Conservation (phyloP, 1,140 invertebrate species). For the Caenorhabditis inopinata region DNA sequence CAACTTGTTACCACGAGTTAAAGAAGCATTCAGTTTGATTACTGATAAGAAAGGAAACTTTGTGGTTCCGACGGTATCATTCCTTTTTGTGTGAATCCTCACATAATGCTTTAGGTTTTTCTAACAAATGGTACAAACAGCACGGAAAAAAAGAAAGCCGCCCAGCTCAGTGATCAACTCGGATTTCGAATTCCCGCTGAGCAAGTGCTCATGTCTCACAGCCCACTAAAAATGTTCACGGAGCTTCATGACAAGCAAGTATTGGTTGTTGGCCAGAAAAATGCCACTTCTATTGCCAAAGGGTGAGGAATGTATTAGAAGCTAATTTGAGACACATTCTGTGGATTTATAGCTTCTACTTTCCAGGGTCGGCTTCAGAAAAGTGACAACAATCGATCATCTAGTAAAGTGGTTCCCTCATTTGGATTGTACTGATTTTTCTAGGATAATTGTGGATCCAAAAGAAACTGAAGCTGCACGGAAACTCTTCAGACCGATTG, state of each 20-base stretch:
- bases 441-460: slow-evolving; percentile 61
- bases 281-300: slow-evolving; percentile 72
- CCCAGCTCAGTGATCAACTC: slow-evolving; percentile 41
- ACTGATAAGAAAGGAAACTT: slow-evolving; percentile 66
- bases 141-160: slow-evolving; percentile 45
- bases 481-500: slow-evolving; percentile 39
- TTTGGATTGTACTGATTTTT: slow-evolving; percentile 75
- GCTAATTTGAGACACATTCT: too few relatives aligned
- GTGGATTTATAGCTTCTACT: too few relatives aligned
- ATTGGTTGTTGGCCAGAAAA: slow-evolving; percentile 75
- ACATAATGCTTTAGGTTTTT: slow-evolving; percentile 41
- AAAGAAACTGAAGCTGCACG: slow-evolving; percentile 62
- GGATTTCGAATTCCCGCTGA: slow-evolving; percentile 65
- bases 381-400: slow-evolving; percentile 73
- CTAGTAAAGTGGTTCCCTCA: slow-evolving; percentile 73
- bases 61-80: slow-evolving; percentile 41
- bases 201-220: slow-evolving; percentile 76
- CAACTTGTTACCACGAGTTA: slow-evolving; percentile 72
- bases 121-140: slow-evolving; percentile 50
- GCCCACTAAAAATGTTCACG: slow-evolving; percentile 73
- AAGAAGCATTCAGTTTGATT: slow-evolving; percentile 71
- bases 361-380: slow-evolving; percentile 73
- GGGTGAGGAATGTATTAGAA: too few relatives aligned
- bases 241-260: slow-evolving; percentile 74
- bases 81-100: not conserved